A percentile compares a stretch with the other conserved stretches of the same genome.
These are phyloP conservation scores for Sander vitreus DNA, from an alignment of 2,113 vertebrate genomes.

Conservation along the genomic window DNA sequence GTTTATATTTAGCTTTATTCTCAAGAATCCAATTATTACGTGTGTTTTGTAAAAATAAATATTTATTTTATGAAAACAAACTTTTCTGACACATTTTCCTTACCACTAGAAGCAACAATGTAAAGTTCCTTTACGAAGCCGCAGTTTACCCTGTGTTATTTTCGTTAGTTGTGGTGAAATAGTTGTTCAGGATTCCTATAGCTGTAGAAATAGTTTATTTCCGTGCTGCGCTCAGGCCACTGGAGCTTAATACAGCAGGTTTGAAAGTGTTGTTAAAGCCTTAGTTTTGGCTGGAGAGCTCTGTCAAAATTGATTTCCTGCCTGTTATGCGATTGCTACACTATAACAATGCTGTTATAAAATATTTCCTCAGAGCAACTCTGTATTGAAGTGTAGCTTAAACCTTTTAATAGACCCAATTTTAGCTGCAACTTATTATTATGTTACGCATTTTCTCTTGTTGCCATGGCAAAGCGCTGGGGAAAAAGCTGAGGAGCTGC, in stretches of 20 bases:
- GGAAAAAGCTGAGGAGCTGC: slow-evolving; percentile 62
- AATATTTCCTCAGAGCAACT: slow-evolving; percentile 17
- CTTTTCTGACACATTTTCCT: neutral
- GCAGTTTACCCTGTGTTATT: neutral
- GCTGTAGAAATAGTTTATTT: neutral
- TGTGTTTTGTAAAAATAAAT: too few species aligned
- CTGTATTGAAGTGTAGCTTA: slow-evolving; percentile 29
- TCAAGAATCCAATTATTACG: neutral
- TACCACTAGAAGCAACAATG: too few species aligned
- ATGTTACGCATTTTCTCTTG: slow-evolving; percentile 83
- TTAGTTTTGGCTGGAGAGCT: slow-evolving; percentile 5
- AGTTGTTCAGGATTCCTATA: neutral
- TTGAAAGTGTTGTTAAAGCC: slow-evolving; percentile 11
- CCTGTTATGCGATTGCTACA: neutral
- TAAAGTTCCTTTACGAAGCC: neutral
- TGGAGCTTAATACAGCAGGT: neutral
- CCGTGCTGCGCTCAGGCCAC: neutral
- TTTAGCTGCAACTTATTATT: slow-evolving; percentile 78
- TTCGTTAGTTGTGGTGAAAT: neutral
- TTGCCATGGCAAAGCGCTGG: slow-evolving; percentile 82
- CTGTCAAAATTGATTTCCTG: slow-evolving; percentile 26
- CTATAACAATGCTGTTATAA: neutral
- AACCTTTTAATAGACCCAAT: slow-evolving; percentile 52
- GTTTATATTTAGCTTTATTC: neutral
- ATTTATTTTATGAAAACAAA: neutral